Evolutionary conservation across 2,113 vertebrate genomes (phyloP).

Genomic region (Ceratotherium simum): DNA sequence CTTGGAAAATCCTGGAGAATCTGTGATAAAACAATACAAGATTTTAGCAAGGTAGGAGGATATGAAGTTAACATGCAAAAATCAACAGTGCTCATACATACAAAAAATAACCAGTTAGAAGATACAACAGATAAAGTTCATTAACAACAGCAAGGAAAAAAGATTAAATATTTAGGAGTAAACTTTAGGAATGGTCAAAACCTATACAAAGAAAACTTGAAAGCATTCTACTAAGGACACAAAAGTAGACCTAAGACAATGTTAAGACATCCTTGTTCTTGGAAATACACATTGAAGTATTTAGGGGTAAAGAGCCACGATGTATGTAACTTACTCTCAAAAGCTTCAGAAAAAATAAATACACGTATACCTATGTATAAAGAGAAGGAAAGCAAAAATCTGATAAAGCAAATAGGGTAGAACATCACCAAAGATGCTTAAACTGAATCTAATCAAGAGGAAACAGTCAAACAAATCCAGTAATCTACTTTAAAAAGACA

Average conservation of each 20-base stretch:
- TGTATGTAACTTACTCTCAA: background rate
- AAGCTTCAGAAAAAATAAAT: background rate
- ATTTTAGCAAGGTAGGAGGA: background rate
- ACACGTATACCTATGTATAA: background rate
- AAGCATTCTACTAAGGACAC: background rate
- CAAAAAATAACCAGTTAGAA: background rate
- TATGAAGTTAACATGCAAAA: background rate
- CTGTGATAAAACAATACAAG: background rate
- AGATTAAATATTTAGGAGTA: background rate
- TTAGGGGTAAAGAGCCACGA: background rate
- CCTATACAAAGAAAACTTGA: background rate
- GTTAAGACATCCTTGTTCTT: background rate
- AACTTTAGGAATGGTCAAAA: slow-evolving; percentile 27
- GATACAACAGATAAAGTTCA: background rate
- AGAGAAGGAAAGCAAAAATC: background rate
- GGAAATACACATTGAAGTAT: background rate
- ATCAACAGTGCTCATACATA: background rate
- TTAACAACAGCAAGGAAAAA: background rate
- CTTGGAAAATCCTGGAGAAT: background rate
- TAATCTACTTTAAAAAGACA: background rate
- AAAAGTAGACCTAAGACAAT: background rate
- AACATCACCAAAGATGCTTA: background rate
- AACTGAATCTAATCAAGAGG: background rate
- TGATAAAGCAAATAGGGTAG: background rate
- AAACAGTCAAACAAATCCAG: background rate